phyloP scores from a whole-genome alignment of 2,797 vertebrate genomes.

The Cryptoprocta ferox region DNA sequence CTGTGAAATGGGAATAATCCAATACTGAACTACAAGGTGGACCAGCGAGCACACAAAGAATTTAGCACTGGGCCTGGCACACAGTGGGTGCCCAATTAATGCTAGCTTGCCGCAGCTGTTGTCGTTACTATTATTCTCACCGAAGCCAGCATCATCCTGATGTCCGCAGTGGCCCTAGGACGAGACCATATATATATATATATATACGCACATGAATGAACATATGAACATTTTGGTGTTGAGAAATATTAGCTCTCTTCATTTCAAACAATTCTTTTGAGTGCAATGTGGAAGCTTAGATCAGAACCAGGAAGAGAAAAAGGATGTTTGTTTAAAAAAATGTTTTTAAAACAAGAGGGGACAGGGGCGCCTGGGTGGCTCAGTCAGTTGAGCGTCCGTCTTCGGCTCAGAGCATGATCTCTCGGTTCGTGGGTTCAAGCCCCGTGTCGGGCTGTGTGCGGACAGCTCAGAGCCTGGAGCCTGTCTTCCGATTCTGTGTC shows the following conservation, averaged over 20 bases:
- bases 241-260: neutral
- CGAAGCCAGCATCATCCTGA: neutral
- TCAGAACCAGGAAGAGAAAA: accelerated
- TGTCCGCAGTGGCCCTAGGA: slow-evolving; percentile 79
- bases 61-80: neutral
- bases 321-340: neutral
- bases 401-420: too few species aligned
- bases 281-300: too few species aligned
- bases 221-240: neutral
- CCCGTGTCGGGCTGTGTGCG: too few species aligned
- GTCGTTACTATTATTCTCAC: neutral
- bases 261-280: neutral
- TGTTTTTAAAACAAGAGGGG: neutral
- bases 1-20: neutral
- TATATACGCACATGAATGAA: too few species aligned
- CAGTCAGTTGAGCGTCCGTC: too few species aligned
- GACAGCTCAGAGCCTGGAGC: too few species aligned
- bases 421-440: too few species aligned
- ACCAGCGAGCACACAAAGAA: neutral
- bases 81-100: neutral
- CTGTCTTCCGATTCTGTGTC: too few species aligned
- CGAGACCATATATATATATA: neutral
- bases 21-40: neutral
- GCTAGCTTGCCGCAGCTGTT: neutral
- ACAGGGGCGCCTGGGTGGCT: too few species aligned